Base-by-base conservation (phyloP, 2,113 vertebrate species). In the Pelecanoides urinatrix region DNA sequence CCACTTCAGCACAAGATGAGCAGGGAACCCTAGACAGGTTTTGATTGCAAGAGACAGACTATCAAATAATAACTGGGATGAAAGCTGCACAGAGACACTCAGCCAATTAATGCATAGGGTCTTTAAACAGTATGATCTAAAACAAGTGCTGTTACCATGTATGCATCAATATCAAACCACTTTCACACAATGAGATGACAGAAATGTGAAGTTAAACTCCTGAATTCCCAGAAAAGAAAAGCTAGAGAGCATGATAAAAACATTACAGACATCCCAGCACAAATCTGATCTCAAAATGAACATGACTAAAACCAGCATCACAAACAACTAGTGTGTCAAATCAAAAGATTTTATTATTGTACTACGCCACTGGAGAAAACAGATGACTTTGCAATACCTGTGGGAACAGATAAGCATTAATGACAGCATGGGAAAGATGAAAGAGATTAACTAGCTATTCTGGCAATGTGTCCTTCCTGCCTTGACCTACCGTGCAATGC, bases 391-490 rank as follows among this genome's bases (percentile, higher is more conserved):
- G 95, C 62, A 90, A 88, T 92, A 90, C 74, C 84, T 95, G 22
- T 92, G 92, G 89, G 92, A 96, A 83, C 77, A 97, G 94, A 95
- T 82, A 96, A 97, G 84, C 82, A 76, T 94, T 96, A 94, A 96
- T 94, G 90, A 86, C 49, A 94, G 87, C 87, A 75, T 92, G 87
- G 81, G 89, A 90, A 91, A 96, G 92, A 97, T 96, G 91, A 96
- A 94, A 92, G 88, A 88, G 85, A 95, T 94, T 95, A 96, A 84
- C 84, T 30, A 86, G 84, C 74, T 93, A 90, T 93, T 93, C 78
- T 93, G 94, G 89, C 85, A 93, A 74, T 68, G 81, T 79, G 72
- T 96, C 91, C 87, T 95, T 86, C 89, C 92, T 94, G 80, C 91
- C 82, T 92, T 97, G 91, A 95, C 97, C 96, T 66, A 45, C 49